Conservation (phyloP, 1,140 invertebrate species). For the Oryzaephilus surinamensis region DNA sequence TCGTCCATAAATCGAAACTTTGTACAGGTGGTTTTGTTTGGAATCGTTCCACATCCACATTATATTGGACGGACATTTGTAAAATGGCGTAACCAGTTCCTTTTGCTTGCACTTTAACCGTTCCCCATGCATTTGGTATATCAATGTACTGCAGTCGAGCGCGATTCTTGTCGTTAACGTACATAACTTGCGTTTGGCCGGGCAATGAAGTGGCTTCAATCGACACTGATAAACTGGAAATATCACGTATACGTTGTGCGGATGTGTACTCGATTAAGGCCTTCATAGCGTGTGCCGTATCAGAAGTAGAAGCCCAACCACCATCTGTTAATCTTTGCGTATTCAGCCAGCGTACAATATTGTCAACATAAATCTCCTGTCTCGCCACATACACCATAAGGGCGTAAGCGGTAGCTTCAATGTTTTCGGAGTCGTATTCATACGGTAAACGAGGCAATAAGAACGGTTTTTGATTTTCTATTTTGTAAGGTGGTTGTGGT, state of each 20-base stretch:
- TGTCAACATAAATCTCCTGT: constrained; percentile 67
- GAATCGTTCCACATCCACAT: constrained; percentile 79
- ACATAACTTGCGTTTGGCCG: constrained; percentile 44
- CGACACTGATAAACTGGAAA: constrained; percentile 69
- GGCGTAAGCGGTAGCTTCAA: constrained; percentile 87
- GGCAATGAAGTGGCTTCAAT: constrained; percentile 78
- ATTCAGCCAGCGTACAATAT: constrained; percentile 89
- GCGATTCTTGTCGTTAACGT: constrained; percentile 64
- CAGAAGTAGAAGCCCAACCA: constrained; percentile 88
- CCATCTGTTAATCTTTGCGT: constrained; percentile 82
- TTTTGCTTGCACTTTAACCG: constrained; percentile 77
- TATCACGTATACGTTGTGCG: constrained; percentile 71
- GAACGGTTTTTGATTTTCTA: constrained; percentile 86
- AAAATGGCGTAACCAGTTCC: constrained; percentile 86
- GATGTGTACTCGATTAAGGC: constrained; percentile 85
- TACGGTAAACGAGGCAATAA: constrained; percentile 76
- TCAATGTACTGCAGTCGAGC: constrained; percentile 65
- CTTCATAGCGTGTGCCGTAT: constrained; percentile 80
- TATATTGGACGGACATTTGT: constrained; percentile 91
- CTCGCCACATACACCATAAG: constrained; percentile 78
- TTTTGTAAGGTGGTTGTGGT: constrained; percentile 67
- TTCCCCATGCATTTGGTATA: constrained; percentile 86
- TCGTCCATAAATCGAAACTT: constrained; percentile 62
- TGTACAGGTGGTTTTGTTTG: constrained; percentile 72
- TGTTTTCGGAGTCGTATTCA: constrained; percentile 81